Base-by-base conservation (phyloP, 1,140 invertebrate species). In the Drosophila sturtevanti region DNA sequence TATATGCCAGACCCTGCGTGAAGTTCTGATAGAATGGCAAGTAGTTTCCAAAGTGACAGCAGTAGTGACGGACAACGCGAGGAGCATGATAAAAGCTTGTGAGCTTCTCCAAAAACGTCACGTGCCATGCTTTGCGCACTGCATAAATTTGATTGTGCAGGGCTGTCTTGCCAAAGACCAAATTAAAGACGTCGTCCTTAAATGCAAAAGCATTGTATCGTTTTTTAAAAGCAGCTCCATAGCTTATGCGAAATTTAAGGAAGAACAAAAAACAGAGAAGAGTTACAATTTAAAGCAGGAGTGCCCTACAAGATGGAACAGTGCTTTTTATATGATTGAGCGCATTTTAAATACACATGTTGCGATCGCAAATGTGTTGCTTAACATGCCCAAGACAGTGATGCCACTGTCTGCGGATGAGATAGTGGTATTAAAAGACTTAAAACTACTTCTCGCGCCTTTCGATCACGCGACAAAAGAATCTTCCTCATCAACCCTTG, bases 221-320 rank as follows among this genome's bases (percentile, higher is more conserved):
- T n/a, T n/a, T n/a, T n/a, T n/a, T n/a, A n/a, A n/a, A n/a, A n/a
- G n/a, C n/a, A n/a, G 52, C 52, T 55, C 22, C 3, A 55, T 12
- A 55, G 52, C 52, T 9, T 55, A 55, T 21, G 22, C 52, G 11
- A 55, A 55, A 21, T 55, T 55, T 21, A 55, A 55, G 52, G 22
- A 55, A 21, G 52, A 21, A 21, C 22, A 27, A 22, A 22, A 51
- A 14, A 14, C 44, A 48, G 18, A 7, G 31, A 34, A 48, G 2
- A 14, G 14, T 18, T 48, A 48, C 18, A 48, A 14, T 48, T 14
- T 18, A 48, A n/a, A 48, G 4, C 44, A n/a, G n/a, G n/a, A n/a
- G n/a, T n/a, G n/a, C 7, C 41, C 41, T 48, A 18, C 41, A 48
- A 9, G 14, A 4, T 51, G 44, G 44, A 55, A 55, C 27, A 55